Percentiles rank a stretch among this genome's conserved stretches.
Evolutionary conservation across 2,888 invertebrate genomes (phyloP).

Genomic region (Blastobasis adustella): DNA sequence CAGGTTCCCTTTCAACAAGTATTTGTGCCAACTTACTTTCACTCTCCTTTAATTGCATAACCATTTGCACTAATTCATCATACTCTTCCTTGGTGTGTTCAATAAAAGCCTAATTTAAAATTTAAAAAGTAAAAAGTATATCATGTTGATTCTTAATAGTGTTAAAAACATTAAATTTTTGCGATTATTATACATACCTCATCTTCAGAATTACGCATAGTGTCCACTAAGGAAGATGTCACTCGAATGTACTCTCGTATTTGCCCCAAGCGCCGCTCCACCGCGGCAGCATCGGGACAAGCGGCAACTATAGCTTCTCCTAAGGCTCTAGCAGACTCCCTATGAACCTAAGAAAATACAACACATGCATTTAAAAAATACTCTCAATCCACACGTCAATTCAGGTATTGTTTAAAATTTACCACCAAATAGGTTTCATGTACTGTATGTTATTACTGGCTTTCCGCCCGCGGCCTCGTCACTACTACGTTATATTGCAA

Average conservation of each 20-base stretch:
- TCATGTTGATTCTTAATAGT: not conserved
- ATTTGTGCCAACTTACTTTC: slow-evolving; percentile 78
- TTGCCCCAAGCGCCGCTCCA: slow-evolving; percentile 80
- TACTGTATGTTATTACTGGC: too few relatives aligned
- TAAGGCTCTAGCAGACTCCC: slow-evolving; percentile 58
- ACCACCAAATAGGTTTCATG: too few relatives aligned
- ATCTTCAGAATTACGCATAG: slow-evolving; percentile 80
- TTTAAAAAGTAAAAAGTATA: not conserved
- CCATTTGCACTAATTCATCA: slow-evolving; percentile 78
- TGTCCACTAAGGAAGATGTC: slow-evolving; percentile 80
- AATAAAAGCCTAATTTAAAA: slow-evolving; percentile 63
- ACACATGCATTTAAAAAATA: not conserved
- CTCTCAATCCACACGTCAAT: too few relatives aligned
- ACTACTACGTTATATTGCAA: too few relatives aligned
- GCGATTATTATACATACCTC: slow-evolving; percentile 61
- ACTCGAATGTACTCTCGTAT: slow-evolving; percentile 83
- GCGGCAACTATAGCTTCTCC: slow-evolving; percentile 67
- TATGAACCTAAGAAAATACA: slow-evolving; percentile 35
- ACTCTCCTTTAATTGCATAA: slow-evolving; percentile 81
- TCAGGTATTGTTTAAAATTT: too few relatives aligned
- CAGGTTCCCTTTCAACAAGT: slow-evolving; percentile 50
- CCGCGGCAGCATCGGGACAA: slow-evolving; percentile 78
- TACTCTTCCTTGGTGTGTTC: slow-evolving; percentile 71
- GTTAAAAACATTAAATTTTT: not conserved
- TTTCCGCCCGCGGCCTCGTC: too few relatives aligned